phyloP scores from a whole-genome alignment of 2,888 invertebrate species.

The Chalcis sispes region DNA sequence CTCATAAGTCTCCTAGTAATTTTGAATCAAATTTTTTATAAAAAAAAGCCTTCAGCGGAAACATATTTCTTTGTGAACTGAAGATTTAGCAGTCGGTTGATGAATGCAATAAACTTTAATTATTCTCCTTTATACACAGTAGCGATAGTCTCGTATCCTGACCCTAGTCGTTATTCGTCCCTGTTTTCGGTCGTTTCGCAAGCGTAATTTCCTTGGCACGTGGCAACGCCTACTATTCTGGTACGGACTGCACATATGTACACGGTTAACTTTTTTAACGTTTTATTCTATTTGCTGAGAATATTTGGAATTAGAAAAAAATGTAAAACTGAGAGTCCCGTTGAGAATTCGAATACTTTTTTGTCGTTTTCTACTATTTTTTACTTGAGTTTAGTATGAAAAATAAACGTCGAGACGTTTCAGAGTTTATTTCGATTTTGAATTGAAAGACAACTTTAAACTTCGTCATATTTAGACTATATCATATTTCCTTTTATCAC shows the following conservation, averaged over 20 bases:
- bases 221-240: neutral
- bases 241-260: neutral
- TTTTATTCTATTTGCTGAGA: too few relatives aligned
- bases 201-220: slow-evolving; percentile 42
- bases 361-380: neutral
- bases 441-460: neutral
- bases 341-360: neutral
- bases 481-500: too few relatives aligned
- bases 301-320: neutral
- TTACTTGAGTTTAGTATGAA: neutral
- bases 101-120: slow-evolving; percentile 50
- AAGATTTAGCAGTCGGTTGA: slow-evolving; percentile 46
- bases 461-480: too few relatives aligned
- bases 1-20: neutral
- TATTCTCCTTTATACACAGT: slow-evolving; percentile 8
- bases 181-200: slow-evolving; percentile 8
- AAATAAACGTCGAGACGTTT: neutral
- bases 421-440: neutral
- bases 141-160: neutral
- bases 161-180: neutral
- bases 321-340: neutral
- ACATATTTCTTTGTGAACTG: slow-evolving; percentile 17
- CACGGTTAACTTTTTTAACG: too few relatives aligned
- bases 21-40: neutral
- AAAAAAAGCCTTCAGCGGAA: neutral